Conservation (phyloP, 2,888 invertebrate genomes). For the Synanthedon vespiformis region DNA sequence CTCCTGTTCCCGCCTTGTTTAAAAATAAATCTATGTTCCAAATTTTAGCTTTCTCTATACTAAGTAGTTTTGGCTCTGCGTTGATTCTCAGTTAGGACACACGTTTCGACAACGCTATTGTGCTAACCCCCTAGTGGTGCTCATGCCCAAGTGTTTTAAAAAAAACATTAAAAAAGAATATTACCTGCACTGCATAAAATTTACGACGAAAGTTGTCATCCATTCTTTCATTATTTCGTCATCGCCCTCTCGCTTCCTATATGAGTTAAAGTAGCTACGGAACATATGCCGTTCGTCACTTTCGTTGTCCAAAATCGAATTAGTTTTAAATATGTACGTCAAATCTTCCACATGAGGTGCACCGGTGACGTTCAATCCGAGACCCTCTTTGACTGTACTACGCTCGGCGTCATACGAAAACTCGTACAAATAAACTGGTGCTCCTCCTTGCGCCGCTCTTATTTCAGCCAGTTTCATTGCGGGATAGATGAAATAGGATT, state of each 20-base stretch:
- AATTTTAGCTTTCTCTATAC: no score
- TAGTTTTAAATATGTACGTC: conserved; percentile 61
- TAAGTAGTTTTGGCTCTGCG: no score
- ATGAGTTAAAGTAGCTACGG: neutral
- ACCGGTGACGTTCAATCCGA: conserved; percentile 45
- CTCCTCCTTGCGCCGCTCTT: conserved; percentile 23
- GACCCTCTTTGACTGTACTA: conserved; percentile 50
- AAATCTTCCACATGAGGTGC: conserved; percentile 73
- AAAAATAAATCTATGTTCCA: no score
- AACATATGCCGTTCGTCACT: neutral
- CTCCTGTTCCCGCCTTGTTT: no score
- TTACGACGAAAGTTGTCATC: conserved; percentile 35
- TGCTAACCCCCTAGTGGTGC: no score
- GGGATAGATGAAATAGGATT: conserved; percentile 39
- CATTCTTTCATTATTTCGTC: conserved; percentile 31
- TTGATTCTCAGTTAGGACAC: no score
- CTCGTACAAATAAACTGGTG: conserved; percentile 63
- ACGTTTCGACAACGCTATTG: no score
- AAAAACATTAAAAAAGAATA: neutral
- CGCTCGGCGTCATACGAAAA: conserved; percentile 61
- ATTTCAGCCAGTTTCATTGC: conserved; percentile 31
- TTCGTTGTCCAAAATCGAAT: conserved; percentile 20
- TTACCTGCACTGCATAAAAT: conserved; percentile 45
- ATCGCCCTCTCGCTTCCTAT: neutral
- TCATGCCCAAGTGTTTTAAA: no score